Conservation (phyloP, 1,140 invertebrate species). For the Psilanteris sp. region DNA sequence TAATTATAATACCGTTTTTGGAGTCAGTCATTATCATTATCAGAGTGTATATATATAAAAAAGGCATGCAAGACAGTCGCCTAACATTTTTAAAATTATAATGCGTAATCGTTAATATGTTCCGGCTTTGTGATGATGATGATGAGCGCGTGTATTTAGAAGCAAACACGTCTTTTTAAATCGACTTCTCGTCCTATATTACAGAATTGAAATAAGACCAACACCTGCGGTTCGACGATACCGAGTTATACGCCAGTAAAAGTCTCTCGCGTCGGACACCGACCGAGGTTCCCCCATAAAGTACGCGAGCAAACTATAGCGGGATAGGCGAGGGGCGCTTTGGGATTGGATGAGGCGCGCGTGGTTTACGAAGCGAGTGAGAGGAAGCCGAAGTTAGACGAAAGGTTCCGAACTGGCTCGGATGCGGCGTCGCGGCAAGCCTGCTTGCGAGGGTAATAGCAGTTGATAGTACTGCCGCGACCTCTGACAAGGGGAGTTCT, state of each 20-base stretch:
- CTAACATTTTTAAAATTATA: no score
- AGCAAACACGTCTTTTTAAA: conserved; percentile 15
- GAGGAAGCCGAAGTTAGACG: conserved; percentile 53
- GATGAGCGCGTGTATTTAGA: no score
- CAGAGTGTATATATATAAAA: no score
- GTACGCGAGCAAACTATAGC: conserved; percentile 29
- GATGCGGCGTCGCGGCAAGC: conserved; percentile 77
- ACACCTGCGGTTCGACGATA: conserved; percentile 60
- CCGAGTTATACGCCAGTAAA: conserved; percentile 55
- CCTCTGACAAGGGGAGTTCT: conserved; percentile 70
- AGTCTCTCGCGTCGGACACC: conserved; percentile 52
- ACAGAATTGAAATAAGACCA: conserved; percentile 57
- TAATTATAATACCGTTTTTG: no score
- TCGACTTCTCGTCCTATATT: conserved; percentile 18
- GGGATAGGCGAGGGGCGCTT: conserved; percentile 56
- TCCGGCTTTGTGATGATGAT: no score
- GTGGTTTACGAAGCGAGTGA: conserved; percentile 54
- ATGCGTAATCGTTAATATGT: no score
- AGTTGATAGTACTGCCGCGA: conserved; percentile 75
- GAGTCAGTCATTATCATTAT: no score
- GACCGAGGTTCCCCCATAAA: conserved; percentile 13
- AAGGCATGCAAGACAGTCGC: no score
- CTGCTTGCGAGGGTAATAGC: conserved; percentile 66
- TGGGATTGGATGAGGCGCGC: conserved; percentile 62
- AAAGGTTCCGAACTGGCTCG: conserved; percentile 53